These are phyloP conservation scores for Timema podura DNA, from an alignment of 2,888 invertebrate genomes.

Conservation along the genomic window DNA sequence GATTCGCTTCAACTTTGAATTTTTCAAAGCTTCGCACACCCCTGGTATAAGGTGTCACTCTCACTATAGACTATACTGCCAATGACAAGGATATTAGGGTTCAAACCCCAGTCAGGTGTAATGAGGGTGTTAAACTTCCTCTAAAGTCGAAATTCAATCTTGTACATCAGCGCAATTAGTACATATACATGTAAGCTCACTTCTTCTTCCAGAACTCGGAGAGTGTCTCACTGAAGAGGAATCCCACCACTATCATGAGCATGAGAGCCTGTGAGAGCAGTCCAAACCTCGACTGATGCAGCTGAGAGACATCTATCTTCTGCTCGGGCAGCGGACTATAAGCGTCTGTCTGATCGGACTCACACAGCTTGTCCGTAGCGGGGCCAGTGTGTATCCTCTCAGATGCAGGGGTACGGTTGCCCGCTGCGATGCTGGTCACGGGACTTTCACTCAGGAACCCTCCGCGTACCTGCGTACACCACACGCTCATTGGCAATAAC, in stretches of 20 bases:
- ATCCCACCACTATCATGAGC: constrained; percentile 83
- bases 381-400: constrained; percentile 39
- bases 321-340: constrained; percentile 36
- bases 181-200: constrained; percentile 55
- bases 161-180: too few species aligned
- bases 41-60: too few species aligned
- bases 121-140: too few species aligned
- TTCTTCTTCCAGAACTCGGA: constrained; percentile 93
- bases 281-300: constrained; percentile 87
- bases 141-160: too few species aligned
- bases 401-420: constrained; percentile 42
- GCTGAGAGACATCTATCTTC: constrained; percentile 73
- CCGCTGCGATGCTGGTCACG: constrained; percentile 54
- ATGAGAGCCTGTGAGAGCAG: constrained; percentile 86
- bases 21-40: too few species aligned
- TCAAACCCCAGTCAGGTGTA: too few species aligned
- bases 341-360: constrained; percentile 45
- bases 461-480: constrained; percentile 69
- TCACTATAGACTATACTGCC: too few species aligned
- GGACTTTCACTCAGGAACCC: constrained; percentile 72
- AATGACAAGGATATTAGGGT: too few species aligned
- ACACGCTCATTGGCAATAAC: constrained; percentile 8
- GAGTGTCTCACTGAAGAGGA: constrained; percentile 85
- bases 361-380: constrained; percentile 38
- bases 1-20: too few species aligned